Conservation (phyloP, 2,888 invertebrate genomes). For the Malthinus seriepunctatus region DNA sequence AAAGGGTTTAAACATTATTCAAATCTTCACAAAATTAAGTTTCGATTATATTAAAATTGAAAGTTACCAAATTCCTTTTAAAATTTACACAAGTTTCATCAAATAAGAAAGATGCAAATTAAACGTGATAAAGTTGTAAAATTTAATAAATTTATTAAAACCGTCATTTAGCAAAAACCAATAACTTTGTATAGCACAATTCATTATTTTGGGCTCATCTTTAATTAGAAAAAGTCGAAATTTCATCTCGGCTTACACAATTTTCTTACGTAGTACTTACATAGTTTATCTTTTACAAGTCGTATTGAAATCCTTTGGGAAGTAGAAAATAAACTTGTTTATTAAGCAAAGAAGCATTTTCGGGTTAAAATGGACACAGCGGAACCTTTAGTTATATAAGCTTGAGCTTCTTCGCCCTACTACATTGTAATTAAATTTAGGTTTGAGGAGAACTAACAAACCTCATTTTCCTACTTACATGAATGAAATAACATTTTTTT, state of each 20-base stretch:
- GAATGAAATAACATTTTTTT: too few relatives aligned
- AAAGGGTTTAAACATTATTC: too few relatives aligned
- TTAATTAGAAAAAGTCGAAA: not conserved
- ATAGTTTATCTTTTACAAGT: constrained; percentile 9
- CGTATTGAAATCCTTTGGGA: constrained; percentile 14
- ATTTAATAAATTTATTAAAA: too few relatives aligned
- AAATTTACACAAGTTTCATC: too few relatives aligned
- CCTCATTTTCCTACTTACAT: too few relatives aligned
- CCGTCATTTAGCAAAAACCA: too few relatives aligned
- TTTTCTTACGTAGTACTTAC: constrained; percentile 6
- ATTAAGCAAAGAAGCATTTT: constrained; percentile 13
- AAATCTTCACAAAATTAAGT: too few relatives aligned
- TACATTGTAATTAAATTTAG: constrained; percentile 12
- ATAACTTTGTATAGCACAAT: too few relatives aligned
- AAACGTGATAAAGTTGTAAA: too few relatives aligned
- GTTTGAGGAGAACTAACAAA: not conserved
- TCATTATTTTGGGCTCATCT: not conserved
- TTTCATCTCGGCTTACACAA: constrained; percentile 4
- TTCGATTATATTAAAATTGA: too few relatives aligned
- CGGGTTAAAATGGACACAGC: constrained; percentile 13
- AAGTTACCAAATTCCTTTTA: too few relatives aligned
- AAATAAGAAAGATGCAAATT: too few relatives aligned
- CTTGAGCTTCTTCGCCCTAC: constrained; percentile 5
- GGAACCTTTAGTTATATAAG: constrained; percentile 8
- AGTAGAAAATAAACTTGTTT: constrained; percentile 8